Conservation (phyloP, 2,888 invertebrate species). For the Enchytraeus crypticus region DNA sequence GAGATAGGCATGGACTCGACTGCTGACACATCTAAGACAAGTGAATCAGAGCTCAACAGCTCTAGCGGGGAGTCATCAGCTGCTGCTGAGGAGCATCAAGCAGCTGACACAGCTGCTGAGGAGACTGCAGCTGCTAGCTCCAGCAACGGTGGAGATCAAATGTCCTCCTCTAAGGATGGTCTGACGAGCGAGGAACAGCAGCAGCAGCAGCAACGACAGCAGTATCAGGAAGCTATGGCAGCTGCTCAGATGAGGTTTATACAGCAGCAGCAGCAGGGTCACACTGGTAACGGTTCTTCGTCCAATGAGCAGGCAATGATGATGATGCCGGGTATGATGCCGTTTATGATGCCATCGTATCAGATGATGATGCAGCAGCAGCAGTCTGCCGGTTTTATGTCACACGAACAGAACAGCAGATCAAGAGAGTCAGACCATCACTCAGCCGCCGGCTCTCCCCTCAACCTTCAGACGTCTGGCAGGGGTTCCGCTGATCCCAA, state of each 20-base stretch:
- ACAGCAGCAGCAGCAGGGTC: background rate
- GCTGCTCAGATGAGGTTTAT: background rate
- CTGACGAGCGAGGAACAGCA: too few relatives aligned
- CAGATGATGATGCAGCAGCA: constrained; percentile 3
- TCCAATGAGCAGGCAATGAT: constrained; percentile 4
- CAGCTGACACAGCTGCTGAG: too few relatives aligned
- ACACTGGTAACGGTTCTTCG: too few relatives aligned
- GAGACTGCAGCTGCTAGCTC: too few relatives aligned
- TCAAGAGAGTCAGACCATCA: constrained; percentile 1
- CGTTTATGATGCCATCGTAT: constrained; percentile 1
- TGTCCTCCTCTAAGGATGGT: too few relatives aligned
- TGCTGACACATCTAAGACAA: too few relatives aligned
- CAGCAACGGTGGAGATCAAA: too few relatives aligned
- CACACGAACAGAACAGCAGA: background rate
- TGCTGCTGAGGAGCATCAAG: too few relatives aligned
- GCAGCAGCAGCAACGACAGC: constrained; percentile 1
- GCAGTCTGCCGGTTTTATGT: background rate
- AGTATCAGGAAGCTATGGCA: background rate
- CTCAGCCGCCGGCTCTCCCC: background rate
- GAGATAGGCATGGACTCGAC: too few relatives aligned
- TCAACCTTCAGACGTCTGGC: constrained; percentile 2
- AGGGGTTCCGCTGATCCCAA: background rate
- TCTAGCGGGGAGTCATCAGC: too few relatives aligned
- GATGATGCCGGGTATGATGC: background rate
- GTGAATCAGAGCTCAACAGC: too few relatives aligned